A percentile compares a stretch with the other conserved stretches of the same genome.
These are phyloP conservation scores for Kuschelorhynchus macadamiae DNA, from an alignment of 2,888 invertebrate species.

Conservation along the genomic window DNA sequence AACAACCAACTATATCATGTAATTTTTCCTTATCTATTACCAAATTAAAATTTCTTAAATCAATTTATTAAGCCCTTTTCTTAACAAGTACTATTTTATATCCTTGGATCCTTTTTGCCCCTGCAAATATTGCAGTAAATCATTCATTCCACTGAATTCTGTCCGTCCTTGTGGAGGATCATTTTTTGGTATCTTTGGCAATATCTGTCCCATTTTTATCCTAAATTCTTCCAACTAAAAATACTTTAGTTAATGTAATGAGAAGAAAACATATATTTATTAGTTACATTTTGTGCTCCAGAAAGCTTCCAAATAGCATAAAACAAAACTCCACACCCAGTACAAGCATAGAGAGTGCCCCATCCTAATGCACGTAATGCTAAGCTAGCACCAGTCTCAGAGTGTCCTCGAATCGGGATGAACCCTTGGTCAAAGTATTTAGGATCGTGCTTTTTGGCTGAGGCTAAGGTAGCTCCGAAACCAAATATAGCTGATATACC, in stretches of 20 bases:
- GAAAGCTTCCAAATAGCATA: slow-evolving; percentile 91
- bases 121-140: slow-evolving; percentile 85
- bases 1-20: no score
- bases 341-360: slow-evolving; percentile 90
- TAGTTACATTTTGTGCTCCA: slow-evolving; percentile 85
- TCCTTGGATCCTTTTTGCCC: slow-evolving; percentile 67
- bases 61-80: no score
- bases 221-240: slow-evolving; percentile 86
- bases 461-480: slow-evolving; percentile 83
- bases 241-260: slow-evolving; percentile 27
- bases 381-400: slow-evolving; percentile 83
- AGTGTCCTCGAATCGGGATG: slow-evolving; percentile 73
- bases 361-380: slow-evolving; percentile 89
- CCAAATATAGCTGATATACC: slow-evolving; percentile 86
- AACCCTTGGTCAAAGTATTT: slow-evolving; percentile 83
- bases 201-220: slow-evolving; percentile 80
- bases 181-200: slow-evolving; percentile 85
- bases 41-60: no score
- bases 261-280: slow-evolving; percentile 61
- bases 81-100: slow-evolving; percentile 39
- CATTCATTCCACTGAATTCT: slow-evolving; percentile 88
- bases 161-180: slow-evolving; percentile 85
- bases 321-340: slow-evolving; percentile 86
- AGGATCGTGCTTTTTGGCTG: slow-evolving; percentile 85
- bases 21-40: no score